A percentile compares a stretch with the other conserved stretches of the same genome.
These are phyloP conservation scores for Anguilla pacifica DNA, from an alignment of 2,797 vertebrate genomes.

Conservation along the genomic window DNA sequence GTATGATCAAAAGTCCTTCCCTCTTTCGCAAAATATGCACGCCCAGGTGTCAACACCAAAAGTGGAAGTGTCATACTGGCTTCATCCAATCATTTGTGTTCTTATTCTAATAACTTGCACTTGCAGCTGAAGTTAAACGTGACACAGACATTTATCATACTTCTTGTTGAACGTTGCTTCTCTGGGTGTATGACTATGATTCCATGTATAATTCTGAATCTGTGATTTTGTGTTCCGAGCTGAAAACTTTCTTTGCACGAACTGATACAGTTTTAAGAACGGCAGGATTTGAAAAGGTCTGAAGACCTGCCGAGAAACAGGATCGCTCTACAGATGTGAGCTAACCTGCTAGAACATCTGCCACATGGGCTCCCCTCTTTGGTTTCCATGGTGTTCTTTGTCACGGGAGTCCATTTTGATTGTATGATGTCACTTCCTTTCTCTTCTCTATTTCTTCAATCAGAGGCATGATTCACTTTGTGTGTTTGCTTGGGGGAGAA, in stretches of 20 bases:
- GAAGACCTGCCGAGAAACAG: background rate
- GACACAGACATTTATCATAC: too few relatives aligned
- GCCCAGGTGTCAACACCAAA: background rate
- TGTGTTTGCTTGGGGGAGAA: background rate
- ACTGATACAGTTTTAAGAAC: background rate
- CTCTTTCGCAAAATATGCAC: background rate
- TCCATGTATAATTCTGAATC: background rate
- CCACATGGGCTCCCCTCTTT: background rate
- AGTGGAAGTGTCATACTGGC: background rate
- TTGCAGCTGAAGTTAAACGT: background rate
- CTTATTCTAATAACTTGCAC: background rate
- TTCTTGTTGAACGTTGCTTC: background rate
- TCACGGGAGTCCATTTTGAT: background rate
- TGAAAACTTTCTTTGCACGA: background rate
- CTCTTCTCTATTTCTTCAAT: background rate
- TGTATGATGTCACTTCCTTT: background rate
- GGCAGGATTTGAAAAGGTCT: background rate
- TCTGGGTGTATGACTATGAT: background rate
- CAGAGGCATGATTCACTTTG: background rate
- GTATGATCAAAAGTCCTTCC: background rate
- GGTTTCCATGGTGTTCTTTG: background rate
- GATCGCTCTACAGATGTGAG: background rate
- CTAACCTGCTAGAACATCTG: background rate
- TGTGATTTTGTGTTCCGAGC: background rate
- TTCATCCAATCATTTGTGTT: background rate